These are phyloP conservation scores for Probaryconus sp. DNA, from an alignment of 1,140 invertebrate genomes.

Conservation along the genomic window DNA sequence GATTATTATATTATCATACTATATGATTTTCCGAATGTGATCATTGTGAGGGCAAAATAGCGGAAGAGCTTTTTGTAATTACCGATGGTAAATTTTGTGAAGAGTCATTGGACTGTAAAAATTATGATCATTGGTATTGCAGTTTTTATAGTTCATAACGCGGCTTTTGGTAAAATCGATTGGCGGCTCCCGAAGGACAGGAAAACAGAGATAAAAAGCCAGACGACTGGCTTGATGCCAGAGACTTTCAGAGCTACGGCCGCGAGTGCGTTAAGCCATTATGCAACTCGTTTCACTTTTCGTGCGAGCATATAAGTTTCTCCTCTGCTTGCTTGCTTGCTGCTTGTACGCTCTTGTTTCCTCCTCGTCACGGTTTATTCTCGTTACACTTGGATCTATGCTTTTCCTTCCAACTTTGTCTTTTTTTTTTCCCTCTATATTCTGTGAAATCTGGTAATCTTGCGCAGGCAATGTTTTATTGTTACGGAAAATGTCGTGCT, in stretches of 20 bases:
- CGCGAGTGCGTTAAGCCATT: conserved; percentile 62
- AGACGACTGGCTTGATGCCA: conserved; percentile 43
- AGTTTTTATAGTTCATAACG: conserved; percentile 37
- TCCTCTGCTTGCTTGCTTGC: conserved; percentile 23
- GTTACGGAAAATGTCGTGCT: conserved; percentile 40
- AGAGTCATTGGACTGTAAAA: conserved; percentile 36
- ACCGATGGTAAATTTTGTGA: neutral
- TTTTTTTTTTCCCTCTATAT: conserved; percentile 7
- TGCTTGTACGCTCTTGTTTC: conserved; percentile 34
- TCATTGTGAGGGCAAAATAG: too few species aligned
- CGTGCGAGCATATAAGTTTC: conserved; percentile 58
- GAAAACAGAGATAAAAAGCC: conserved; percentile 47
- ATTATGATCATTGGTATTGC: conserved; percentile 43
- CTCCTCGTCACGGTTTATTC: conserved; percentile 55
- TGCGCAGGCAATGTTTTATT: conserved; percentile 34
- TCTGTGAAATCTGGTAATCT: conserved; percentile 37
- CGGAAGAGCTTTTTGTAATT: conserved; percentile 1
- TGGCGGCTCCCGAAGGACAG: conserved; percentile 36
- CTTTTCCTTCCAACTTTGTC: conserved; percentile 24
- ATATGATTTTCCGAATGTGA: too few species aligned
- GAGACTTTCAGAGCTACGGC: conserved; percentile 53
- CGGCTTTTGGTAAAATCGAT: conserved; percentile 49
- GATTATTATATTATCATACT: too few species aligned
- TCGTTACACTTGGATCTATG: conserved; percentile 35
- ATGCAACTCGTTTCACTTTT: conserved; percentile 63